Percentiles rank a stretch among this genome's conserved stretches.
Conservation (phyloP, 1,140 invertebrate species). For the Neodiprion fabricii region DNA sequence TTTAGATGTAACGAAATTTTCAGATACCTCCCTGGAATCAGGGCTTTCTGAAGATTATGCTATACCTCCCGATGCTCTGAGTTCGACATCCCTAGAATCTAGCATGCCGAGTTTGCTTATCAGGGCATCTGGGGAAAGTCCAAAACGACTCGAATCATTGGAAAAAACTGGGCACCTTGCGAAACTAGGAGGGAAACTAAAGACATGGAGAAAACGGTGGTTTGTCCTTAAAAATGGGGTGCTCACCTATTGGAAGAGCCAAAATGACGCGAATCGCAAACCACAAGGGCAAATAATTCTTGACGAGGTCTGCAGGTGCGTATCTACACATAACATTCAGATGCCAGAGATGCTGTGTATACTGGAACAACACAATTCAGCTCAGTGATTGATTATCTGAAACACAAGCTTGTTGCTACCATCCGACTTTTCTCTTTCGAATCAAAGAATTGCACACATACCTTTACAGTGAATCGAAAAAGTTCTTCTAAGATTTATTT, state of each 20-base stretch:
- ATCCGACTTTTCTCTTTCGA: too few relatives aligned
- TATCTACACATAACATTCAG: background rate
- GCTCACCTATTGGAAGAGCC: constrained; percentile 92
- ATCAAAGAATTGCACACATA: too few relatives aligned
- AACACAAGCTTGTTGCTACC: too few relatives aligned
- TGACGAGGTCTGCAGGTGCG: constrained; percentile 81
- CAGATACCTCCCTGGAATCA: constrained; percentile 91
- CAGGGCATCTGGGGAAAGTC: constrained; percentile 72
- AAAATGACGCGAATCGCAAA: constrained; percentile 88
- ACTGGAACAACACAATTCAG: too few relatives aligned
- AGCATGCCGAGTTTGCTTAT: constrained; percentile 73
- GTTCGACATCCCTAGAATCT: constrained; percentile 76
- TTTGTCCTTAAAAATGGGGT: constrained; percentile 93
- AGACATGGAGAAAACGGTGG: constrained; percentile 94
- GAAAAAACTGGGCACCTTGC: constrained; percentile 93
- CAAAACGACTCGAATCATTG: constrained; percentile 76
- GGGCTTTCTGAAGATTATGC: constrained; percentile 96
- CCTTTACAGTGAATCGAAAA: too few relatives aligned
- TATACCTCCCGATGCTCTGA: constrained; percentile 90
- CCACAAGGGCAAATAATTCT: constrained; percentile 90
- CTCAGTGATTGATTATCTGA: too few relatives aligned
- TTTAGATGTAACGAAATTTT: constrained; percentile 38
- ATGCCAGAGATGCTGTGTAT: too few relatives aligned
- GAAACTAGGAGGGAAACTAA: constrained; percentile 93
- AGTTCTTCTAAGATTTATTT: too few relatives aligned